These are phyloP conservation scores for Pipistrellus pipistrellus DNA, from an alignment of 2,797 vertebrate species.

Conservation along the genomic window DNA sequence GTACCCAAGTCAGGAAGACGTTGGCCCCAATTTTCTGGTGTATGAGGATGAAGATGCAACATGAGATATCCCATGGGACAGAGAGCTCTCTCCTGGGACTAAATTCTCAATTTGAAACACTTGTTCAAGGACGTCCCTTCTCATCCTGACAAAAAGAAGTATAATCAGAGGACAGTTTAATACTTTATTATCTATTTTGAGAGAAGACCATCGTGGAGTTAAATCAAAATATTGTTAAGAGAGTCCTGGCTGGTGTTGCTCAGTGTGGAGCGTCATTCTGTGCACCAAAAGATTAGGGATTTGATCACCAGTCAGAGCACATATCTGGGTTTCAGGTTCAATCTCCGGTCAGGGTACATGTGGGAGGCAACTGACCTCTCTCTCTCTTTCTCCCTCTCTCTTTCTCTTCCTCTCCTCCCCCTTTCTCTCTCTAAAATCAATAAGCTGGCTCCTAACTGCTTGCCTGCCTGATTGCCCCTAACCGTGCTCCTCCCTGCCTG, in stretches of 20 bases:
- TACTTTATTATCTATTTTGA: slow-evolving; percentile 50
- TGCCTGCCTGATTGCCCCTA: too few relatives aligned
- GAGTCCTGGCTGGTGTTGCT: background rate
- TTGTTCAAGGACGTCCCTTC: slow-evolving; percentile 28
- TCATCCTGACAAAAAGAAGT: slow-evolving; percentile 22
- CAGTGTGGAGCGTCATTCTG: background rate
- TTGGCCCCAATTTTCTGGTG: background rate
- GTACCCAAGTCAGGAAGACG: slow-evolving; percentile 6
- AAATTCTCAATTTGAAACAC: background rate
- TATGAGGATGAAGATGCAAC: background rate
- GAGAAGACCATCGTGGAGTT: slow-evolving; percentile 27
- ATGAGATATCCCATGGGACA: background rate
- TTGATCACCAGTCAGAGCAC: background rate
- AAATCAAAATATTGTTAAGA: slow-evolving; percentile 35
- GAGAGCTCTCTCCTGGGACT: slow-evolving; percentile 3
- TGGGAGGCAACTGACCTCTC: background rate
- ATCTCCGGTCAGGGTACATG: background rate
- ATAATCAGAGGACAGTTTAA: slow-evolving; percentile 32
- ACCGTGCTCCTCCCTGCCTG: too few relatives aligned
- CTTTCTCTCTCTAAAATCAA: background rate
- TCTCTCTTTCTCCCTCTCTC: background rate
- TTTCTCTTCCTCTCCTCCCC: background rate
- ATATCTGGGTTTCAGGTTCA: background rate
- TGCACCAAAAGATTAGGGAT: background rate
- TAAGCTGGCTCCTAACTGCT: background rate